Percentiles rank a stretch among this genome's conserved stretches.
These are phyloP conservation scores for Ceratina australensis DNA, from an alignment of 1,140 invertebrate genomes.

Conservation along the genomic window DNA sequence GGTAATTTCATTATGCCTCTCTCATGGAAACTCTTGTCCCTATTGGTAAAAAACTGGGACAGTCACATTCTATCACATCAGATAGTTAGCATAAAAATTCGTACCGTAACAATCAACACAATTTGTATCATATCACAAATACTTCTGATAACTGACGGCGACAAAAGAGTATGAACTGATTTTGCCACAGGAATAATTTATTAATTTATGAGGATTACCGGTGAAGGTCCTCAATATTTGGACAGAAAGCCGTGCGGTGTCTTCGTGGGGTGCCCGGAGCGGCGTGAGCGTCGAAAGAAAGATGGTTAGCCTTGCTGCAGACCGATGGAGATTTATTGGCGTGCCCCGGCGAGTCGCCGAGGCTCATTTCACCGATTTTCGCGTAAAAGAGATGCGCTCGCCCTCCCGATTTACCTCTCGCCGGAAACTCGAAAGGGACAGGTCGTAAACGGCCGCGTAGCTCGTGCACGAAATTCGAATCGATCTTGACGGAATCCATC, in stretches of 20 bases:
- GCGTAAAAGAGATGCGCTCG: constrained; percentile 51
- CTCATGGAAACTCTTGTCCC: no score
- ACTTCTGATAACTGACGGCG: no score
- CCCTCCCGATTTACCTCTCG: constrained; percentile 50
- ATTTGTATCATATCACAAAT: no score
- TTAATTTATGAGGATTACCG: constrained; percentile 9
- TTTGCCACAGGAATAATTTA: constrained; percentile 7
- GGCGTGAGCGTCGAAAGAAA: background rate
- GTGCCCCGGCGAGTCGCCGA: background rate
- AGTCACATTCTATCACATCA: no score
- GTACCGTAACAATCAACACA: no score
- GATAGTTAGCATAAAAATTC: no score
- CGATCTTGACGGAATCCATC: constrained; percentile 55
- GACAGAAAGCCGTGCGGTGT: constrained; percentile 14
- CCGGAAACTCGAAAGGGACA: constrained; percentile 47
- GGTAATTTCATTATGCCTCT: no score
- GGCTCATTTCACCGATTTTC: constrained; percentile 63
- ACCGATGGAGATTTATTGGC: constrained; percentile 56
- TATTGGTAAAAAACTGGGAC: no score
- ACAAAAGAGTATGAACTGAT: no score
- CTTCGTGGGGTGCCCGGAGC: background rate
- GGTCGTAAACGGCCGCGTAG: constrained; percentile 54
- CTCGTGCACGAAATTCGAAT: constrained; percentile 62
- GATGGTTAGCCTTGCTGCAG: background rate
- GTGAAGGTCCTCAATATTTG: constrained; percentile 12